Base-by-base conservation (phyloP, 2,888 invertebrate genomes). In the Sabatieria punctata region DNA sequence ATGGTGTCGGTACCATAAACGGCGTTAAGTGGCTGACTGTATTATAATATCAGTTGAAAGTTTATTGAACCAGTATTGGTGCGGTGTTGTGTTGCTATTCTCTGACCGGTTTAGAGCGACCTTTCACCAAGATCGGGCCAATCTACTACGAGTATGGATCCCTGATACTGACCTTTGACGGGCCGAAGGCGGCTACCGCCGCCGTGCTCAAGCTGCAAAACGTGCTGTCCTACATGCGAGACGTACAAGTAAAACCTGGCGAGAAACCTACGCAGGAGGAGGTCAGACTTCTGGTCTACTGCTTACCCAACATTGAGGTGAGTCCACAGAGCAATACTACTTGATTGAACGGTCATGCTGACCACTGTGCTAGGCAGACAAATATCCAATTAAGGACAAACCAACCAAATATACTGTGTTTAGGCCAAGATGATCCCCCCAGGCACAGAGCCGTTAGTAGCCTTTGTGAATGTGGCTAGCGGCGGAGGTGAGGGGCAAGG, bases 71-170 rank as follows among this genome's bases (percentile, higher is more conserved):
- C n/a, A n/a, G n/a, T n/a, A n/a, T 19, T 18, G 18, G 13, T 39
- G n/a, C 13, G 11, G 21, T 13, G n/a, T 19, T 22, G 21, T 39
- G 18, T 39, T 18, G 13, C 33, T 33, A 33, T 13, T 33, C 13
- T 33, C n/a, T 15, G n/a, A 33, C n/a, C 15, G n/a, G 50, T 59
- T 13, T 49, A 61, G 64, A 64, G 49, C 60, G 60, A 47, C 64
- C 64, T 71, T 97, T 86, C 72, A 81, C 80, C 47, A 80, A 80
- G 52, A 86, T 91, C 69, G 95, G 95, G 60, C 95, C 95, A 55
- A 97, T 97, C 64, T 99, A 97, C 73, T 99, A 99, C 69, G 97
- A 99, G 72, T 97, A 97, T 70, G 97, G 97, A 54, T 91, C 93
- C 52, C 82, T 99, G 75, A 93, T 99, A 55, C 82, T 99, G 60